Evolutionary conservation across 2,797 vertebrate genomes (phyloP).

Genomic region (Tympanoctomys barrerae): DNA sequence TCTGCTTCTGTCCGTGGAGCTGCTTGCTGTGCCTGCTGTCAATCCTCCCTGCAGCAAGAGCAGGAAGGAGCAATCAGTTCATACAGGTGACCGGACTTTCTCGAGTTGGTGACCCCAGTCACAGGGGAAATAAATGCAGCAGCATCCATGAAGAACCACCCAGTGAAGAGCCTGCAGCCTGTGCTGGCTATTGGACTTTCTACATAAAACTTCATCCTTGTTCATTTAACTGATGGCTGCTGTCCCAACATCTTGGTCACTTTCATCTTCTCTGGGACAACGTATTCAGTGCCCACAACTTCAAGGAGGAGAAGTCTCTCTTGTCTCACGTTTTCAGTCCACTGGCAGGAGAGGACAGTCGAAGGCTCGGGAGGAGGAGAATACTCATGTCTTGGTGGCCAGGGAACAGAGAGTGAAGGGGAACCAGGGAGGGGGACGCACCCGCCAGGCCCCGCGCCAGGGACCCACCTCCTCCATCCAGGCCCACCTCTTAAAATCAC

Average conservation of each 20-base stretch:
- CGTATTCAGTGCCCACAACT: background rate
- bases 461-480: background rate
- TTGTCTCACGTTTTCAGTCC: background rate
- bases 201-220: background rate
- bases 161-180: background rate
- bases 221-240: conserved; percentile 36
- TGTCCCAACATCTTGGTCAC: background rate
- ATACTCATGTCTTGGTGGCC: background rate
- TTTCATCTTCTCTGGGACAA: background rate
- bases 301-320: background rate
- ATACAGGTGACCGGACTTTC: conserved; percentile 40
- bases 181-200: conserved; percentile 33
- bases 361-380: background rate
- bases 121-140: conserved; percentile 3
- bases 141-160: conserved; percentile 7
- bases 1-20: conserved; percentile 51
- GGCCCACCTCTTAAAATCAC: background rate
- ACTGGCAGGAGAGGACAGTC: background rate
- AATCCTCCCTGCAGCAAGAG: conserved; percentile 39
- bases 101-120: background rate
- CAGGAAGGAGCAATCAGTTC: conserved; percentile 7
- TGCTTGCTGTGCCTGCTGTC: conserved; percentile 12
- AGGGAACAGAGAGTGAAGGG: background rate
- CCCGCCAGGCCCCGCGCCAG: background rate
- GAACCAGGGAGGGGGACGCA: background rate